Evolutionary conservation across 1,140 invertebrate genomes (phyloP).

Genomic region (Drosophila quadrilineata): DNA sequence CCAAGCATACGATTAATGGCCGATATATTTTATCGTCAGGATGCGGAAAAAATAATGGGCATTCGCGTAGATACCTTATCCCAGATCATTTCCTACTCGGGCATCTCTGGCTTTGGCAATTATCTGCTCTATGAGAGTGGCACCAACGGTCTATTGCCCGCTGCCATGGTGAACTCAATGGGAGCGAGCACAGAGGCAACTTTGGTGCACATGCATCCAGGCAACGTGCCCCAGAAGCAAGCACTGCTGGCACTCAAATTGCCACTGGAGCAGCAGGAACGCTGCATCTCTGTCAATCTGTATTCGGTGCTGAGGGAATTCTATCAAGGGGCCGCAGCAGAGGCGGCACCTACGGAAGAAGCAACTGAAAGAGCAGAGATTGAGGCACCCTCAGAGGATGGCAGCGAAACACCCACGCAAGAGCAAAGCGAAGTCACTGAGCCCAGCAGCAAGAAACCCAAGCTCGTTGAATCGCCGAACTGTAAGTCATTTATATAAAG

Average conservation of each 20-base stretch:
- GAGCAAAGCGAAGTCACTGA: conserved; percentile 53
- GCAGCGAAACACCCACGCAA: conserved; percentile 20
- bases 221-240: conserved; percentile 89
- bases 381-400: not conserved
- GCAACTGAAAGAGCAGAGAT: not conserved
- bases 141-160: conserved; percentile 90
- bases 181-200: conserved; percentile 85
- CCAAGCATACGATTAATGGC: conserved; percentile 89
- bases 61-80: conserved; percentile 93
- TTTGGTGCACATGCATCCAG: conserved; percentile 90
- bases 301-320: conserved; percentile 87
- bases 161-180: conserved; percentile 89
- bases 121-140: conserved; percentile 94
- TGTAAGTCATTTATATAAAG: conserved; percentile 1
- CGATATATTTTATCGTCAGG: conserved; percentile 90
- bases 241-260: conserved; percentile 91
- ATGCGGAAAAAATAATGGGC: conserved; percentile 89
- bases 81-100: conserved; percentile 91
- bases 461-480: conserved; percentile 48
- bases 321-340: conserved; percentile 80
- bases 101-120: conserved; percentile 89
- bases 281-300: conserved; percentile 87
- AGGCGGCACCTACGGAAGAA: not conserved
- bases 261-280: conserved; percentile 84
- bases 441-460: conserved; percentile 73